A percentile compares a stretch with the other conserved stretches of the same genome.
These are phyloP conservation scores for Pelodiscus sinensis DNA, from an alignment of 2,113 vertebrate genomes.

Conservation along the genomic window DNA sequence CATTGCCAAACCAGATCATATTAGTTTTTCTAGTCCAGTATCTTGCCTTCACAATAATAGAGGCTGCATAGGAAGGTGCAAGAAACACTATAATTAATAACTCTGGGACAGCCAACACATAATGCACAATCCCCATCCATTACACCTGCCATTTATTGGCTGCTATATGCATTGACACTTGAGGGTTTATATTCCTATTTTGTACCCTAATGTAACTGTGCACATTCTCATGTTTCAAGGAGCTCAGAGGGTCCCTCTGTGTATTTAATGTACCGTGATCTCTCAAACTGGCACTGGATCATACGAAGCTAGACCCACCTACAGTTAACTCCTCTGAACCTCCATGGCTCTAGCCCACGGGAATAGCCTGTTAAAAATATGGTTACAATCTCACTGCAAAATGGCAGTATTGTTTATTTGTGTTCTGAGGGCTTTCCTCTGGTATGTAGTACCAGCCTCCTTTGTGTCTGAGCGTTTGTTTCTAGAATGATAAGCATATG, in stretches of 20 bases:
- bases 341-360: neutral
- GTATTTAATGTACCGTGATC: neutral
- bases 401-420: neutral
- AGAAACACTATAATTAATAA: neutral
- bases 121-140: neutral
- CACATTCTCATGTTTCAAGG: neutral
- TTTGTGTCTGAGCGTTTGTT: neutral
- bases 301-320: neutral
- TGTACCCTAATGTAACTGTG: neutral
- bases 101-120: neutral
- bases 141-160: neutral
- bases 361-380: neutral
- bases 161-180: neutral
- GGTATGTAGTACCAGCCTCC: neutral
- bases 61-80: neutral
- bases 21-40: neutral
- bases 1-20: neutral
- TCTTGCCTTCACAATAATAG: neutral
- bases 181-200: neutral
- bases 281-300: neutral
- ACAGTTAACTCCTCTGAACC: neutral
- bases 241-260: neutral
- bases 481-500: neutral
- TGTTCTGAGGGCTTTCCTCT: neutral
- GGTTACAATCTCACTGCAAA: neutral